These are phyloP conservation scores for Drosophila colorata DNA, from an alignment of 2,888 invertebrate genomes.

Conservation along the genomic window DNA sequence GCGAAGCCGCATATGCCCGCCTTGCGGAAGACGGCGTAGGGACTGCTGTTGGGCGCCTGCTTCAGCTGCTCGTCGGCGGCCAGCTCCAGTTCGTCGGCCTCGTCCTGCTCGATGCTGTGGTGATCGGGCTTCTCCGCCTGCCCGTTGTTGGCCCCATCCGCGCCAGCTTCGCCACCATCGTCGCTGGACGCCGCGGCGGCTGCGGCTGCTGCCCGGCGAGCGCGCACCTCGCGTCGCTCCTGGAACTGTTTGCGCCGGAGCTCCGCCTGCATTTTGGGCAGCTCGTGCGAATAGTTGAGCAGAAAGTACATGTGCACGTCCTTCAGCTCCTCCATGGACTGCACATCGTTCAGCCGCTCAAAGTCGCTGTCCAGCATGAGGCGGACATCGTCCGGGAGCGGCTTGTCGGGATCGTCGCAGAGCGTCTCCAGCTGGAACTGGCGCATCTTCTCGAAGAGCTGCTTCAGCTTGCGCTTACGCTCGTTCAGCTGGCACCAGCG, in stretches of 20 bases:
- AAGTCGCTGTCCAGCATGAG: slow-evolving; percentile 94
- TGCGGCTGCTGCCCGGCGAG: slow-evolving; percentile 46
- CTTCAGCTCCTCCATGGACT: slow-evolving; percentile 95
- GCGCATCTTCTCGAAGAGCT: slow-evolving; percentile 96
- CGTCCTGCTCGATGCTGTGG: slow-evolving; percentile 85
- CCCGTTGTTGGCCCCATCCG: slow-evolving; percentile 21
- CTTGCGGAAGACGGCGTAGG: slow-evolving; percentile 94
- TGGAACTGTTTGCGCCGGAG: slow-evolving; percentile 88
- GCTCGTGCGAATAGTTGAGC: slow-evolving; percentile 94
- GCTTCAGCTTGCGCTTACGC: slow-evolving; percentile 92
- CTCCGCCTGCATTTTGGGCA: slow-evolving; percentile 93
- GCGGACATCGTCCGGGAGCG: slow-evolving; percentile 92
- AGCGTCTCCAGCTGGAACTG: slow-evolving; percentile 94
- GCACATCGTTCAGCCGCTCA: slow-evolving; percentile 90
- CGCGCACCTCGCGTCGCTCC: slow-evolving; percentile 75
- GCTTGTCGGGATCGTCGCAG: slow-evolving; percentile 93
- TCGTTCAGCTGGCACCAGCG: slow-evolving; percentile 96
- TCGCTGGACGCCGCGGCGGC: slow-evolving; percentile 49
- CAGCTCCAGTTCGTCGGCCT: slow-evolving; percentile 89
- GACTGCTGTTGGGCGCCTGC: slow-evolving; percentile 94
- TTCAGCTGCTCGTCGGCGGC: slow-evolving; percentile 90
- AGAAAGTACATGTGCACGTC: slow-evolving; percentile 97
- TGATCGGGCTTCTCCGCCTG: slow-evolving; percentile 26
- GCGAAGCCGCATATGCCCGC: slow-evolving; percentile 94
- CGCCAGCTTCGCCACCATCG: slow-evolving; percentile 67